Conservation (phyloP, 2,113 vertebrate genomes). For the Apeltes quadracus region DNA sequence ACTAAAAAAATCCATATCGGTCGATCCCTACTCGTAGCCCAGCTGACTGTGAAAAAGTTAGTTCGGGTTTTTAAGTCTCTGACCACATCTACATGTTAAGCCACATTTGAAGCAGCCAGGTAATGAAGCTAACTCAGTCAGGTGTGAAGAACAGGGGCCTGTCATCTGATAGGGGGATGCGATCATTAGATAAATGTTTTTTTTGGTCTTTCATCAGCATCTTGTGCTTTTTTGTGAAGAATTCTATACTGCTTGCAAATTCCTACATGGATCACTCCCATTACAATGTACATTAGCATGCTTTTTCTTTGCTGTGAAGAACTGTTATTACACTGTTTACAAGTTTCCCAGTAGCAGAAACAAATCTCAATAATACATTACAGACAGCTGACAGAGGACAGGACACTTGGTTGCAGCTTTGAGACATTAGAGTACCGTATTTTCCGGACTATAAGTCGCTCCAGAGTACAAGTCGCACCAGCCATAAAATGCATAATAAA, state of each 20-base stretch:
- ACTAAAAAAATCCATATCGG: no score
- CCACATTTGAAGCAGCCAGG: background rate
- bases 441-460: no score
- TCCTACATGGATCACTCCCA: conserved; percentile 85
- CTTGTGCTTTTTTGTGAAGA: conserved; percentile 81
- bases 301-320: conserved; percentile 29
- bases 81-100: background rate
- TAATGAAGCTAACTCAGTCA: background rate
- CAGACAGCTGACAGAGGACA: background rate
- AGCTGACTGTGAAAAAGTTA: background rate
- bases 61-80: background rate
- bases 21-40: no score
- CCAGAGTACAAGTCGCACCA: no score
- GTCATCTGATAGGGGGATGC: background rate
- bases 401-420: background rate
- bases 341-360: background rate
- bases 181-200: background rate
- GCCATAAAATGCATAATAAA: no score
- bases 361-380: background rate
- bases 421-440: background rate
- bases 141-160: background rate
- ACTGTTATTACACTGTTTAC: conserved; percentile 13
- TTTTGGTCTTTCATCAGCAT: conserved; percentile 19
- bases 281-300: conserved; percentile 84
- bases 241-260: conserved; percentile 88